phyloP scores from a whole-genome alignment of 1,140 invertebrate species.

The Hypsibius dujardini region DNA sequence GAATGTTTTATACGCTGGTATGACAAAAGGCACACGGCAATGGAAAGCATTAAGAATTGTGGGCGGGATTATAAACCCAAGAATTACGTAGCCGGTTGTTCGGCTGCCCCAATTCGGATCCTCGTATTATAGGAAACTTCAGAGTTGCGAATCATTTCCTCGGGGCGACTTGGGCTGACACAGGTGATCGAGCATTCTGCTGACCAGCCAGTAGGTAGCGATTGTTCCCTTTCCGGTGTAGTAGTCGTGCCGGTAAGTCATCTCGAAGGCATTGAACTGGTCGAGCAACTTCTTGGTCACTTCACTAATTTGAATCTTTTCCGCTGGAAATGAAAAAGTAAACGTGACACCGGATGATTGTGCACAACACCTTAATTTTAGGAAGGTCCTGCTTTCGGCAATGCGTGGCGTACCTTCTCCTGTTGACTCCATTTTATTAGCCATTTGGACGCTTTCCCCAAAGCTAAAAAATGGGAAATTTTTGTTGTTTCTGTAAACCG shows the following conservation, averaged over 20 bases:
- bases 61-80: too few species aligned
- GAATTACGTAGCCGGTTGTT: too few species aligned
- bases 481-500: neutral
- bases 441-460: slow-evolving; percentile 8
- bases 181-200: too few species aligned
- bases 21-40: too few species aligned
- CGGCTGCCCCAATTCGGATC: too few species aligned
- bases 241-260: neutral
- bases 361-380: too few species aligned
- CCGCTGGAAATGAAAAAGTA: neutral
- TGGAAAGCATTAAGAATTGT: too few species aligned
- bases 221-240: neutral
- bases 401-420: neutral
- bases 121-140: too few species aligned
- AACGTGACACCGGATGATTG: neutral
- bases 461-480: neutral
- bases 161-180: too few species aligned
- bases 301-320: slow-evolving; percentile 1
- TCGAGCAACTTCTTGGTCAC: neutral
- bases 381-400: neutral
- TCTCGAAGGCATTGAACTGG: neutral
- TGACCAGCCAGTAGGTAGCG: slow-evolving; percentile 10
- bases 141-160: too few species aligned
- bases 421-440: slow-evolving; percentile 10
- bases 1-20: too few species aligned